These are phyloP conservation scores for Drosophila azteca DNA, from an alignment of 1,140 invertebrate species.

Conservation along the genomic window DNA sequence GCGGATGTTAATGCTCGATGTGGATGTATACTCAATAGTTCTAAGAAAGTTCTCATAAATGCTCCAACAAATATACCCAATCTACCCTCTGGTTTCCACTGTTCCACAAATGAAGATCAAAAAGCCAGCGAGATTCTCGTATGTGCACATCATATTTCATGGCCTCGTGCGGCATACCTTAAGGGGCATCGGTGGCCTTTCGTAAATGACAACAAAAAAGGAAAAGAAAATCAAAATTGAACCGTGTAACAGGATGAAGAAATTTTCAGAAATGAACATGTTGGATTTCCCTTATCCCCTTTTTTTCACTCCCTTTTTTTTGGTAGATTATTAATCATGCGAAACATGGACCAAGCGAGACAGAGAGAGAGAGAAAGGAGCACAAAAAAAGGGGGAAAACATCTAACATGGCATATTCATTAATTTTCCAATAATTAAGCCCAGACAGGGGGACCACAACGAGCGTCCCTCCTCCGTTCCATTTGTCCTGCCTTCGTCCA, in stretches of 20 bases:
- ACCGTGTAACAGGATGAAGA: slow-evolving; percentile 3
- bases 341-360: slow-evolving; percentile 30
- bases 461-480: neutral
- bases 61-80: slow-evolving; percentile 8
- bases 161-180: slow-evolving; percentile 45
- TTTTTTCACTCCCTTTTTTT: neutral
- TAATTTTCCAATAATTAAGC: slow-evolving; percentile 82
- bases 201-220: neutral
- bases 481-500: neutral
- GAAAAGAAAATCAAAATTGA: neutral
- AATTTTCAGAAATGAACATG: neutral
- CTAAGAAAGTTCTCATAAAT: no score
- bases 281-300: neutral
- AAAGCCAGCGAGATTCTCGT: slow-evolving; percentile 29
- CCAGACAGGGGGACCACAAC: slow-evolving; percentile 21
- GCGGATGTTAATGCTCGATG: no score
- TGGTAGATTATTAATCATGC: slow-evolving; percentile 65
- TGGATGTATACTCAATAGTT: no score
- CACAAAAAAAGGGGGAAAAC: slow-evolving; percentile 61
- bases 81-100: neutral
- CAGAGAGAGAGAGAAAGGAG: neutral
- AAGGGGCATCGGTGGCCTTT: slow-evolving; percentile 19
- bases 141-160: slow-evolving; percentile 44
- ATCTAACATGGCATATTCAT: slow-evolving; percentile 75
- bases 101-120: slow-evolving; percentile 35